Conservation (phyloP, 2,888 invertebrate species). For the Diarsia dahlii region DNA sequence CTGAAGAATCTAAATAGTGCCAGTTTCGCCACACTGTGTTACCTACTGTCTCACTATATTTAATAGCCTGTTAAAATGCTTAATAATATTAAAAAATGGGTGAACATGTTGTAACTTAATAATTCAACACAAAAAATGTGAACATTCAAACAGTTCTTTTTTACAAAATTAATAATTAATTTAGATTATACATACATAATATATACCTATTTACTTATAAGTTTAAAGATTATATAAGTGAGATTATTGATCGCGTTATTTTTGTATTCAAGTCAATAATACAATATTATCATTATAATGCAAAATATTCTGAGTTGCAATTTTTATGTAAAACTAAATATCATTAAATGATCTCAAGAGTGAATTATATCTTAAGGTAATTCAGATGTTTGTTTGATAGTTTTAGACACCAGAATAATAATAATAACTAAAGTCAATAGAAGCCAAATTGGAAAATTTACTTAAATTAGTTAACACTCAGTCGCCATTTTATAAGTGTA, state of each 20-base stretch:
- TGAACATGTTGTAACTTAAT: too few relatives aligned
- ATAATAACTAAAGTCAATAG: constrained; percentile 68
- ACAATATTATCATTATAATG: constrained; percentile 51
- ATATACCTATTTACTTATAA: constrained; percentile 72
- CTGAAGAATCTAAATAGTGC: neutral
- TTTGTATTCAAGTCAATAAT: constrained; percentile 79
- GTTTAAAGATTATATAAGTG: constrained; percentile 82
- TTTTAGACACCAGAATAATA: constrained; percentile 64
- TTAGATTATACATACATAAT: constrained; percentile 61
- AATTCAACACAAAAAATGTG: constrained; percentile 22
- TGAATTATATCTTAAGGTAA: constrained; percentile 71
- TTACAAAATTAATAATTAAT: constrained; percentile 54
- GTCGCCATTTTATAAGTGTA: constrained; percentile 87
- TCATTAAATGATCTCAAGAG: constrained; percentile 80
- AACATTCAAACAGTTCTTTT: constrained; percentile 24
- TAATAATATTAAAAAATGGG: too few relatives aligned
- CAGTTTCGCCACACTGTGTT: constrained; percentile 3
- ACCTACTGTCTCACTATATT: constrained; percentile 1
- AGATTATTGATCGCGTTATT: constrained; percentile 87
- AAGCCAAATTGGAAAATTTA: constrained; percentile 74
- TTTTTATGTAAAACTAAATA: constrained; percentile 64
- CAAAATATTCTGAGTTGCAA: constrained; percentile 62
- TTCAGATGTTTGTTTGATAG: constrained; percentile 67
- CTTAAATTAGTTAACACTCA: constrained; percentile 73
- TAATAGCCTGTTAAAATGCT: neutral